Evolutionary conservation across 2,797 vertebrate species (phyloP).

Genomic region (Spinus olivaceus): DNA sequence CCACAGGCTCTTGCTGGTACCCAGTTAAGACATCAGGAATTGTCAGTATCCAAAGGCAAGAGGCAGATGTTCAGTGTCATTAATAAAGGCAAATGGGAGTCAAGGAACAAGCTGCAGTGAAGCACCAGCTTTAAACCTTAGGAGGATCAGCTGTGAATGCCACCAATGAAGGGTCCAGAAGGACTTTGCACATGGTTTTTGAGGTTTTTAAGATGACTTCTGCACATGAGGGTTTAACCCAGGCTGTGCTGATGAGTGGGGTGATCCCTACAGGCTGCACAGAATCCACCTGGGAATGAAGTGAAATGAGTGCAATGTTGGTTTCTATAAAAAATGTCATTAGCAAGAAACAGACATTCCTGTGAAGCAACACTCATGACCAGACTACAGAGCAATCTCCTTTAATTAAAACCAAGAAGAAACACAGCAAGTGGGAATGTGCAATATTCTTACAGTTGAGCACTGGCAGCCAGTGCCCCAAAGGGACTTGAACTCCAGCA

Average conservation of each 20-base stretch:
- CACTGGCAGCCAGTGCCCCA: neutral
- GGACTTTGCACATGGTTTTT: neutral
- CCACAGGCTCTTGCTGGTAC: neutral
- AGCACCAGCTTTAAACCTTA: neutral
- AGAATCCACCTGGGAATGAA: neutral
- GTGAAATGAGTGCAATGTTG: accelerated
- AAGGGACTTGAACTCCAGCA: neutral
- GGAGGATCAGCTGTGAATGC: neutral
- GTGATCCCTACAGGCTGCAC: neutral
- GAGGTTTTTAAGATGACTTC: neutral
- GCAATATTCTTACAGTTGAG: neutral
- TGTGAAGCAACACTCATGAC: neutral
- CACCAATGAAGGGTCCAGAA: neutral
- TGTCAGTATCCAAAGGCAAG: neutral
- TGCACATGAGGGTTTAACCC: neutral
- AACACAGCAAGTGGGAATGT: neutral
- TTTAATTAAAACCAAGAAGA: neutral
- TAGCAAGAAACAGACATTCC: neutral
- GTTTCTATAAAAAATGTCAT: neutral
- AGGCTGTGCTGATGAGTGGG: neutral
- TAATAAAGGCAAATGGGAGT: neutral
- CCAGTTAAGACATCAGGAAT: neutral
- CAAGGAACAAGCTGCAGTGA: neutral
- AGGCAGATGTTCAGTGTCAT: neutral
- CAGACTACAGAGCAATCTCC: neutral